phyloP scores from a whole-genome alignment of 1,140 invertebrate genomes.

The Copidosoma floridanum region DNA sequence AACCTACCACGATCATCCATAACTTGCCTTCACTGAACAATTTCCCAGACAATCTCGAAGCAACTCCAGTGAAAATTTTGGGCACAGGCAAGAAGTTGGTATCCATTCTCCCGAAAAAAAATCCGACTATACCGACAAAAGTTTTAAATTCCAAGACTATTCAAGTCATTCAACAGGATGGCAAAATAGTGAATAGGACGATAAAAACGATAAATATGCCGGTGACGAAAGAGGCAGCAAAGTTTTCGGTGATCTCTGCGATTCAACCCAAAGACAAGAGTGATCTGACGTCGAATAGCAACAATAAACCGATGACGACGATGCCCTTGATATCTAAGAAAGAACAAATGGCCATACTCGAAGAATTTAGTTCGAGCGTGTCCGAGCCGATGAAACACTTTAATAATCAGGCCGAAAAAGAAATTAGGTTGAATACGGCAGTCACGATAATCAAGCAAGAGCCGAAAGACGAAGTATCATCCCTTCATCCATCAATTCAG shows the following conservation, averaged over 20 bases:
- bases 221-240: neutral
- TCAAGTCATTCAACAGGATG: too few relatives aligned
- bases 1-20: neutral
- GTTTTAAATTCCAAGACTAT: too few relatives aligned
- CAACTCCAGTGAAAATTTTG: too few relatives aligned
- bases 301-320: conserved; percentile 18
- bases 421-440: neutral
- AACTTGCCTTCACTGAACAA: neutral
- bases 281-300: neutral
- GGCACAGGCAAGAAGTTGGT: too few relatives aligned
- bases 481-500: too few relatives aligned
- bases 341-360: conserved; percentile 9
- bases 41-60: too few relatives aligned
- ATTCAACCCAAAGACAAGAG: neutral
- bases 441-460: conserved; percentile 19
- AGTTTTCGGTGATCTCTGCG: neutral
- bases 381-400: conserved; percentile 14
- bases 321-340: conserved; percentile 19
- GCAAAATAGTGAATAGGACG: conserved; percentile 4
- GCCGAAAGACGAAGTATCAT: conserved; percentile 16
- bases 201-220: too few relatives aligned
- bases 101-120: too few relatives aligned
- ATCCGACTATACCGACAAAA: too few relatives aligned
- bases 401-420: neutral
- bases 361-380: too few relatives aligned